Evolutionary conservation across 2,888 invertebrate species (phyloP).

Genomic region (Meteorus colon): DNA sequence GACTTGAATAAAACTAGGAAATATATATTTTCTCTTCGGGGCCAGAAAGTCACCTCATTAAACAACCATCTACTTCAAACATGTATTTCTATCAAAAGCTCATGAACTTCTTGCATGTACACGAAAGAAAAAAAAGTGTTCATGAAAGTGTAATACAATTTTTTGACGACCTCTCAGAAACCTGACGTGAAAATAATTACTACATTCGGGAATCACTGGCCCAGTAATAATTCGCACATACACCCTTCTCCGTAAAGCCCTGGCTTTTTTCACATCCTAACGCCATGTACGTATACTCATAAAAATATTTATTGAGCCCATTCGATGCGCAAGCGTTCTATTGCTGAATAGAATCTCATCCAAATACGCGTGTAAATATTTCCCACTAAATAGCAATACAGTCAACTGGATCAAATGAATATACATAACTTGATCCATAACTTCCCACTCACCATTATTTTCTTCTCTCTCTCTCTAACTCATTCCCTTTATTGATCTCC

Average conservation of each 20-base stretch:
- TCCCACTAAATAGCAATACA: not conserved
- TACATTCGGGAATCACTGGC: not conserved
- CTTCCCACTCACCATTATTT: no score
- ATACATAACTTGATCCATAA: not conserved
- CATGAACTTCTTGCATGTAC: no score
- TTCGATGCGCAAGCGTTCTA: conserved; percentile 34
- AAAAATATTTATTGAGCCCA: conserved; percentile 38
- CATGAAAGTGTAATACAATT: no score
- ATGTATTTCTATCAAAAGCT: no score
- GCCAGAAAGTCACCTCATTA: no score
- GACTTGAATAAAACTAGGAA: no score
- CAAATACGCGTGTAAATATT: not conserved
- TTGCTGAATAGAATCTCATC: not conserved
- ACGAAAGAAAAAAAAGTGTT: no score
- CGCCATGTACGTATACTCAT: not conserved
- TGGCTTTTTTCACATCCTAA: no score
- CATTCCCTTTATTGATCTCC: conserved; percentile 27
- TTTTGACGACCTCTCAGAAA: no score
- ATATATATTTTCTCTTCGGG: no score
- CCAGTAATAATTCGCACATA: conserved; percentile 28
- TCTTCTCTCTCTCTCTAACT: no score
- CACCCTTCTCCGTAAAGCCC: not conserved
- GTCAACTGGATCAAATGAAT: not conserved
- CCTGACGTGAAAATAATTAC: not conserved
- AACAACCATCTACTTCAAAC: no score